Evolutionary conservation across 2,113 vertebrate genomes (phyloP).

Genomic region (Tyrannus savana): DNA sequence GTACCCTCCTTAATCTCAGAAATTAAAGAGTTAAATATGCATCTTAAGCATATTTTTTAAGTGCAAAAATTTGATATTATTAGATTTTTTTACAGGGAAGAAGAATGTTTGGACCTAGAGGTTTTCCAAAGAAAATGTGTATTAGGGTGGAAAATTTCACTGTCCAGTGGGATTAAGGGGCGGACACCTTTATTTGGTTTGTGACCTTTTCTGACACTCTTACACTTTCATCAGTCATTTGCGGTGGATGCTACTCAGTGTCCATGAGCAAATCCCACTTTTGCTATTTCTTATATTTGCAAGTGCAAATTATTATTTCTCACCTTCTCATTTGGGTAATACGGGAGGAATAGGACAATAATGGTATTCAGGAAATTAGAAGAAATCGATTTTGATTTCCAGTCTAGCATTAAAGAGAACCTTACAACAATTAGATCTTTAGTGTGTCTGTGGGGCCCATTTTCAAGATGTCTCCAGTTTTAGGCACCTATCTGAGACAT

Average conservation of each 20-base stretch:
- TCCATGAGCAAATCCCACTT: background rate
- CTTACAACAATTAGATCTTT: background rate
- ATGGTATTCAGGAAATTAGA: background rate
- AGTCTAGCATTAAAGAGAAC: background rate
- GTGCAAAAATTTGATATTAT: background rate
- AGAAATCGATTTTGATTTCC: background rate
- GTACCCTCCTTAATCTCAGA: background rate
- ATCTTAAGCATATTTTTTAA: background rate
- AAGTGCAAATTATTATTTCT: background rate
- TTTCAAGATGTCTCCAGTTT: background rate
- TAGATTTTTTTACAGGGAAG: background rate
- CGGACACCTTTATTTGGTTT: background rate
- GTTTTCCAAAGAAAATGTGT: background rate
- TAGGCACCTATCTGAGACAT: background rate
- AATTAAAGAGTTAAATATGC: accelerated
- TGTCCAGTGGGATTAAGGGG: background rate
- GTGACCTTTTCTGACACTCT: background rate
- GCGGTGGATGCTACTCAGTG: background rate
- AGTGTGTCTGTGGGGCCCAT: background rate
- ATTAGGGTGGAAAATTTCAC: background rate
- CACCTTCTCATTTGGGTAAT: background rate
- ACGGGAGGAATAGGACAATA: background rate
- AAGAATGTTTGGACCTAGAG: background rate
- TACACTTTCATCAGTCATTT: background rate
- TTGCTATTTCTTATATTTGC: background rate